phyloP scores from a whole-genome alignment of 37 sponge, comb jelly and placozoan species.

The Ianthella basta region DNA sequence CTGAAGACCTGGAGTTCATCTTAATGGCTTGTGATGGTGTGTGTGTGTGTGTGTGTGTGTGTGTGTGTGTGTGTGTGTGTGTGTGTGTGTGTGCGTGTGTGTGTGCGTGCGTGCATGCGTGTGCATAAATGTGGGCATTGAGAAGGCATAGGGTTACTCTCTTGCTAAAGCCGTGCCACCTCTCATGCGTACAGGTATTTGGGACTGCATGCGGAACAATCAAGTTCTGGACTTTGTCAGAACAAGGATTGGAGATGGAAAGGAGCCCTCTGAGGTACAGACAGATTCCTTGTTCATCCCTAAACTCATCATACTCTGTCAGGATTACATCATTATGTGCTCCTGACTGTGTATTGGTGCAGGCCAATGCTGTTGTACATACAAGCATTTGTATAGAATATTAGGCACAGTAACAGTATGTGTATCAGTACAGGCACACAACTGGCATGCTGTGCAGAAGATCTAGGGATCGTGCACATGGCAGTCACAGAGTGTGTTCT shows the following conservation, averaged over 20 bases:
- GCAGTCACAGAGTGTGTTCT: no score
- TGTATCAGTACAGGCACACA: no score
- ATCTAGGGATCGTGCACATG: no score
- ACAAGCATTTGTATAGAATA: no score
- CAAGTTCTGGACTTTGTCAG: slow-evolving; percentile 91
- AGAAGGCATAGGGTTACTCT: neutral
- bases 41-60: neutral
- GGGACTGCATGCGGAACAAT: slow-evolving; percentile 90
- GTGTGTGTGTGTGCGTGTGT: slow-evolving; percentile 22
- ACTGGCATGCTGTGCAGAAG: no score
- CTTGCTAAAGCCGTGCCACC: neutral
- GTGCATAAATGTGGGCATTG: neutral
- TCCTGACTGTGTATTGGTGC: no score
- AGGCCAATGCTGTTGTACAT: no score
- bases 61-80: neutral
- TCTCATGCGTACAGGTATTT: slow-evolving; percentile 62
- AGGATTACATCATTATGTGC: no score
- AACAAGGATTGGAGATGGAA: slow-evolving; percentile 63
- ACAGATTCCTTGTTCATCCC: no score
- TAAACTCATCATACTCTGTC: no score
- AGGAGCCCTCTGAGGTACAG: slow-evolving; percentile 53
- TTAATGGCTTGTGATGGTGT: slow-evolving; percentile 95
- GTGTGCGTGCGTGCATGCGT: neutral
- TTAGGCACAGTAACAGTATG: no score
- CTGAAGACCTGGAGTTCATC: slow-evolving; percentile 82